phyloP scores from a whole-genome alignment of 53 echinoderm and acorn worm species.

The Patiria pectinifera region DNA sequence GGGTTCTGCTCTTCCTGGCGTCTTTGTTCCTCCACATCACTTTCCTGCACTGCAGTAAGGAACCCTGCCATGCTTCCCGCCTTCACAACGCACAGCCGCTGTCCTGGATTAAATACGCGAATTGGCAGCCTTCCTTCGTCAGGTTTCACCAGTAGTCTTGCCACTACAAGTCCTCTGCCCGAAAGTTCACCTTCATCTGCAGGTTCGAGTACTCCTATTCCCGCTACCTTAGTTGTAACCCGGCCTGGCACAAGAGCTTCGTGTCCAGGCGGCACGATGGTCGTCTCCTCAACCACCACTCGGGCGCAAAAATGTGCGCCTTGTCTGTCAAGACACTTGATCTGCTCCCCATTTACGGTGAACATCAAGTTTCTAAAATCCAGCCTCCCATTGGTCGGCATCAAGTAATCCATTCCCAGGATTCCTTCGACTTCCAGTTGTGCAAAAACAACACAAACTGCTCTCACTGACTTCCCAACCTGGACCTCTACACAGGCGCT shows the following conservation, averaged over 20 bases:
- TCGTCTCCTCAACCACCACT: too few species aligned
- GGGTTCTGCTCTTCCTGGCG: background rate
- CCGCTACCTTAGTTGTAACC: too few species aligned
- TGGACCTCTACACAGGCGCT: constrained; percentile 49
- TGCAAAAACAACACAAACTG: constrained; percentile 44
- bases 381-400: constrained; percentile 21
- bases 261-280: too few species aligned
- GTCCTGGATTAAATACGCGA: background rate
- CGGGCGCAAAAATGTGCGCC: too few species aligned
- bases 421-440: constrained; percentile 49
- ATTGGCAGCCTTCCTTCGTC: background rate
- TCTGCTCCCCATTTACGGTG: constrained; percentile 28
- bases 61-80: too few species aligned
- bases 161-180: background rate
- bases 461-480: constrained; percentile 52
- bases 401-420: constrained; percentile 58
- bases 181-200: constrained; percentile 21
- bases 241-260: too few species aligned
- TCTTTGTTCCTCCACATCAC: background rate
- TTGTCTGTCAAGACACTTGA: constrained; percentile 24
- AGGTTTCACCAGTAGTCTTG: background rate
- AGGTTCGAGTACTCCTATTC: constrained; percentile 33
- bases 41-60: background rate
- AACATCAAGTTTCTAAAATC: constrained; percentile 28
- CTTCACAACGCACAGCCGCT: background rate